phyloP scores from a whole-genome alignment of 2,797 vertebrate genomes.

The Allobates femoralis region DNA sequence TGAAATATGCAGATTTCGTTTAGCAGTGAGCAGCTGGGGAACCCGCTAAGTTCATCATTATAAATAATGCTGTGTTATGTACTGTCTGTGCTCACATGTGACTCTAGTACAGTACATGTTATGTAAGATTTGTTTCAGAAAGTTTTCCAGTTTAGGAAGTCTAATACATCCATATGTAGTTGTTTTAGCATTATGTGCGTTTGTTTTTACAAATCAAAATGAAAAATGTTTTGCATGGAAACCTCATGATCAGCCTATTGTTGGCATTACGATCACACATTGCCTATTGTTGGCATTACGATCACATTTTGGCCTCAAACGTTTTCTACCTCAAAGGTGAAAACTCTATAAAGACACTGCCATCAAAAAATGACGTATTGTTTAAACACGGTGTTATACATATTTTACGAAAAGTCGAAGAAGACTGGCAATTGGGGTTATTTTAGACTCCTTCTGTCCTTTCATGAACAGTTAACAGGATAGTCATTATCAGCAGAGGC shows the following conservation, averaged over 20 bases:
- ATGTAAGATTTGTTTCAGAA: not conserved
- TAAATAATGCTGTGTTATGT: not conserved
- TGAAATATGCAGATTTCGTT: constrained; percentile 3
- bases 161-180: not conserved
- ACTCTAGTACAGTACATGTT: not conserved
- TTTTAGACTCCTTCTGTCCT: too few species aligned
- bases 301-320: too few species aligned
- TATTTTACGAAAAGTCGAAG: too few species aligned
- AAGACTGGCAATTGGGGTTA: too few species aligned
- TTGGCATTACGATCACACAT: too few species aligned
- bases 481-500: too few species aligned
- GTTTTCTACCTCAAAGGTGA: not conserved
- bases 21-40: not conserved
- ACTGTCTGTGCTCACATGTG: not conserved
- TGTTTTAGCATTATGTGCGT: not conserved
- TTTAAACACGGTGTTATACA: too few species aligned
- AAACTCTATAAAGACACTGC: not conserved
- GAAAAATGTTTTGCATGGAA: not conserved
- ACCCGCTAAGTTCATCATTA: not conserved
- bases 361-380: too few species aligned
- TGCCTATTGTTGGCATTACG: too few species aligned
- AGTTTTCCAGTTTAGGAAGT: not conserved
- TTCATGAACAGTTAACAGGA: too few species aligned
- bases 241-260: too few species aligned
- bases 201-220: not conserved